A percentile compares a stretch with the other conserved stretches of the same genome.
Evolutionary conservation across 2,113 vertebrate species (phyloP).

Genomic region (Axis porcinus): DNA sequence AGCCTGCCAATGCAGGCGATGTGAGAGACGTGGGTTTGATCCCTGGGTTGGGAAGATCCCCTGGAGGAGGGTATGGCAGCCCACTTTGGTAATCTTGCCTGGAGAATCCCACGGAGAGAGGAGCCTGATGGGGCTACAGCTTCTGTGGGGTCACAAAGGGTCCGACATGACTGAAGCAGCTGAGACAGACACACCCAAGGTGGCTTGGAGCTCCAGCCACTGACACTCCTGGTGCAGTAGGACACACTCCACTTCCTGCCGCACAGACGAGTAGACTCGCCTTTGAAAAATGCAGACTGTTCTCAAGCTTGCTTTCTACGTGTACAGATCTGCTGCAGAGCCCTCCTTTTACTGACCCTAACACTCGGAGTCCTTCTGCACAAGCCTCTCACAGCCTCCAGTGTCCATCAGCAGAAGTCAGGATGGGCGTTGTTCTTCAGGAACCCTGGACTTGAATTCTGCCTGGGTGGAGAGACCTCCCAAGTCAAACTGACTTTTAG

Average conservation of each 20-base stretch:
- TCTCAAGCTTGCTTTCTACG: background rate
- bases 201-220: background rate
- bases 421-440: accelerated
- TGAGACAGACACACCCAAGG: background rate
- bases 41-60: background rate
- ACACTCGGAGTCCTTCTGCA: no score
- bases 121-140: background rate
- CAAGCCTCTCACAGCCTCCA: accelerated
- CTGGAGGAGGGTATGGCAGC: background rate
- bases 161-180: background rate
- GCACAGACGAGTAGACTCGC: accelerated
- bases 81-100: background rate
- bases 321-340: accelerated
- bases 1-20: background rate
- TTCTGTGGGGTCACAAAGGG: background rate
- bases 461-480: no score
- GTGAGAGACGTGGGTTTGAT: background rate
- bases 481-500: background rate
- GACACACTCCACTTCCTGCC: accelerated
- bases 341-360: no score
- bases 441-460: background rate
- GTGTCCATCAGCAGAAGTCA: accelerated
- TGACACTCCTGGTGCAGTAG: accelerated
- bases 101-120: background rate
- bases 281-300: no score